phyloP scores from a whole-genome alignment of 2,888 invertebrate species.

The Nasonia oneida region DNA sequence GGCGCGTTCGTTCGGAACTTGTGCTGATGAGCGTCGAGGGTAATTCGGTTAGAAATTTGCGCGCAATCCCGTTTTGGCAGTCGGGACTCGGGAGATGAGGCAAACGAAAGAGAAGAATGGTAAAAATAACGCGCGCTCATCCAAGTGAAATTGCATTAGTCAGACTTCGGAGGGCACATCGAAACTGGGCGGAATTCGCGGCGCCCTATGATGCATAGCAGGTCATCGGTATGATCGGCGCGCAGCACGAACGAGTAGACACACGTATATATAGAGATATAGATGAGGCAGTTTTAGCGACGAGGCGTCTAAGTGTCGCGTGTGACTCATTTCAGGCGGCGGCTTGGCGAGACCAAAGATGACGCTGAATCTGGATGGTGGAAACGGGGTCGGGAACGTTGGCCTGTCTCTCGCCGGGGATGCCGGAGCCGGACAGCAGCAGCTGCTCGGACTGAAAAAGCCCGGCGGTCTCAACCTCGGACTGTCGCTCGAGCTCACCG shows the following conservation, averaged over 20 bases:
- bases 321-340: constrained; percentile 77
- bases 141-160: background rate
- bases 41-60: too few species aligned
- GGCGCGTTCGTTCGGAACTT: background rate
- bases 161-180: background rate
- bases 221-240: background rate
- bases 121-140: background rate
- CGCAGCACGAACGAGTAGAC: background rate
- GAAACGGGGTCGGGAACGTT: constrained; percentile 66
- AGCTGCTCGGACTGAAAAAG: constrained; percentile 74
- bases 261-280: background rate
- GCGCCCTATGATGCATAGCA: background rate
- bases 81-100: too few species aligned
- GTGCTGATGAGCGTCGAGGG: background rate
- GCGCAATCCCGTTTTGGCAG: too few species aligned
- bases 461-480: constrained; percentile 79
- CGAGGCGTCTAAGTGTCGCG: constrained; percentile 72
- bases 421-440: constrained; percentile 59
- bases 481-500: constrained; percentile 79
- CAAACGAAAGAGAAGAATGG: too few species aligned
- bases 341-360: constrained; percentile 83
- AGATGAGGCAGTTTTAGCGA: constrained; percentile 33
- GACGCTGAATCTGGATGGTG: constrained; percentile 84
- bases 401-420: constrained; percentile 75
- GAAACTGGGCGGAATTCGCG: background rate